A percentile compares a stretch with the other conserved stretches of the same genome.
These are phyloP conservation scores for Calameuta idolon DNA, from an alignment of 2,888 invertebrate genomes.

Conservation along the genomic window DNA sequence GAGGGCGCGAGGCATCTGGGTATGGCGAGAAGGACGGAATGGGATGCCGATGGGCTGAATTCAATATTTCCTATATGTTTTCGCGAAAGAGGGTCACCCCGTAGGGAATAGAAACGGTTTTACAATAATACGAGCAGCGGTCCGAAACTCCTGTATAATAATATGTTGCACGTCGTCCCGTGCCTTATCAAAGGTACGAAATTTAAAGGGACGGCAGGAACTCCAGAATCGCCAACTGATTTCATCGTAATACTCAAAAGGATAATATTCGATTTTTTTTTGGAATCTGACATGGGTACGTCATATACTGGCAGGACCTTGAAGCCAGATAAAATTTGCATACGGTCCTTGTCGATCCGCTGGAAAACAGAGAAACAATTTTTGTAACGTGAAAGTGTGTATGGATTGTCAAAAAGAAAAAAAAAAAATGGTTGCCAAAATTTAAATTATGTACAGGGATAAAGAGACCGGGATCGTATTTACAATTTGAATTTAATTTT, in stretches of 20 bases:
- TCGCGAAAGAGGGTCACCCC: constrained; percentile 22
- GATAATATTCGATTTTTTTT: neutral
- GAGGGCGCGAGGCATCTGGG: constrained; percentile 12
- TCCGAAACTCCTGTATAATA: constrained; percentile 21
- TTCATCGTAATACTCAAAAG: neutral
- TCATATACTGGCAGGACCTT: neutral
- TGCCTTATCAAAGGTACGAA: constrained; percentile 15
- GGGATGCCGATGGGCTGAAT: constrained; percentile 23
- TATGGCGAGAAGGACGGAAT: neutral
- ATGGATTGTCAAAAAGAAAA: neutral
- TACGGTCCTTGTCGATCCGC: neutral
- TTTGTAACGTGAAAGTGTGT: neutral
- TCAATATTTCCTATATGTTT: constrained; percentile 27
- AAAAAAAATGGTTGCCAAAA: neutral
- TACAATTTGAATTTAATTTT: neutral
- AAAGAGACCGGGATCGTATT: neutral
- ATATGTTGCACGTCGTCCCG: constrained; percentile 14
- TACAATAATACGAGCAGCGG: constrained; percentile 22
- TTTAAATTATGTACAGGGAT: neutral
- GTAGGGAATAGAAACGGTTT: constrained; percentile 21
- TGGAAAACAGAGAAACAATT: neutral
- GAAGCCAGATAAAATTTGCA: neutral
- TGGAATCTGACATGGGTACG: neutral
- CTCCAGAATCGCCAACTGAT: constrained; percentile 4
- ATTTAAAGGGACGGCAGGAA: constrained; percentile 14